Base-by-base conservation (phyloP, 37 sponge, comb jelly and placozoan species). In the Spongia lamella region DNA sequence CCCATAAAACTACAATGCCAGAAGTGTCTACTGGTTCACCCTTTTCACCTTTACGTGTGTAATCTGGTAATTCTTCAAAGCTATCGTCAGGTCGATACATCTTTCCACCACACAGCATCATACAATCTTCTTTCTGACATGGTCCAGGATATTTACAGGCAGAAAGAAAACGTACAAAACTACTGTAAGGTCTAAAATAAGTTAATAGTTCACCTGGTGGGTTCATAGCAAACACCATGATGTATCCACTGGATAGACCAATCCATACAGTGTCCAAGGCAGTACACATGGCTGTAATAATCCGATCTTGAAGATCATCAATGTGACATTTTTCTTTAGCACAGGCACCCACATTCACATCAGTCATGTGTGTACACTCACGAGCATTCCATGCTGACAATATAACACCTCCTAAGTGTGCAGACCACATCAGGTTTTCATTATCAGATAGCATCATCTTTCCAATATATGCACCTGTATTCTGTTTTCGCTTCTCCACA, bases 231-330 rank as follows among this genome's bases (percentile, higher is more conserved):
- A 88, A 81, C 13, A 94, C 73, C 51, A 90, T n/a, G 52, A 94
- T 87, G 85, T 84, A 88, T 2, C 95, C 95, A 55, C 78, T 81
- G 33, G 85, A 78, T 82, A 84, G 80, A 0, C 90, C 95, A 31
- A 92, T 73, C 91, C 91, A 94, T 22, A 94, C 78, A 6, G 83
- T 84, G 64, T 94, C 91, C 53, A 90, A 58, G 37, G 85, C 88
- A 1, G 80, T 57, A 13, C 79, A 58, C 77, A 90, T 81, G 72
- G 78, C 78, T 0, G 84, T 87, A 53, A 94, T 87, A 53, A 72
- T 70, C 17, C 20, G 6, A 32, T 87, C 88, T 32, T 56, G 29
- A n/a, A 20, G 63, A 13, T 61, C 32, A 20, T 20, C 11, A 19
- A 47, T 30, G 14, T 53, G 65, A 20, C 16, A 17, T 17, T 52